A percentile compares a stretch with the other conserved stretches of the same genome.
Conservation (phyloP, 2,113 vertebrate genomes). For the Uria aalge region DNA sequence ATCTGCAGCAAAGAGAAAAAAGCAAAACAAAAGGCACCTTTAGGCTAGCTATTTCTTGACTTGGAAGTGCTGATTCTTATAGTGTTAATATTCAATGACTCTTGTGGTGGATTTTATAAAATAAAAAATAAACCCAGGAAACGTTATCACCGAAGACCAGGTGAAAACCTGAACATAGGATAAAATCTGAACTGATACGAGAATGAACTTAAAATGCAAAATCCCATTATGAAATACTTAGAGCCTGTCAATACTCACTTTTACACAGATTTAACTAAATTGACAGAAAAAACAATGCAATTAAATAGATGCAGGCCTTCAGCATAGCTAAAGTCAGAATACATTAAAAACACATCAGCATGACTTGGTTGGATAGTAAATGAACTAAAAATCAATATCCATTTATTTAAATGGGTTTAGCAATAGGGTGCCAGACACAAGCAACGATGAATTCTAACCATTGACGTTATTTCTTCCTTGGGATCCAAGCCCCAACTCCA, state of each 20-base stretch:
- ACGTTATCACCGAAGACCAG: not conserved
- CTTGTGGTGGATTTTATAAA: not conserved
- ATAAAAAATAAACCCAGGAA: not conserved
- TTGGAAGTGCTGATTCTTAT: not conserved
- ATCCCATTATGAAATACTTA: not conserved
- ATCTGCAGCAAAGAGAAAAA: not conserved
- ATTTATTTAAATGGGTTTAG: slow-evolving; percentile 17
- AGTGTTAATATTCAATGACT: not conserved
- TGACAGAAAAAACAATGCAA: not conserved
- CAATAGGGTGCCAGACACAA: not conserved
- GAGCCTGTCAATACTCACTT: not conserved
- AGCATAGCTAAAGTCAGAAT: not conserved
- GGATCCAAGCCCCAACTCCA: not conserved
- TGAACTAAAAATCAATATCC: slow-evolving; percentile 42
- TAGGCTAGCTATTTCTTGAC: not conserved
- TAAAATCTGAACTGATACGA: not conserved
- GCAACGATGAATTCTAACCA: not conserved
- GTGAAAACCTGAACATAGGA: not conserved
- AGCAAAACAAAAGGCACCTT: not conserved
- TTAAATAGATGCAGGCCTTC: not conserved
- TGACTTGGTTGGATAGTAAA: not conserved
- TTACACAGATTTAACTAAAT: not conserved
- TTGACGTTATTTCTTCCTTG: not conserved
- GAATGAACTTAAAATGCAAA: not conserved
- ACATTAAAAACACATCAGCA: slow-evolving; percentile 2